Base-by-base conservation (phyloP, 2,888 invertebrate species). In the Chloromyia formosa region DNA sequence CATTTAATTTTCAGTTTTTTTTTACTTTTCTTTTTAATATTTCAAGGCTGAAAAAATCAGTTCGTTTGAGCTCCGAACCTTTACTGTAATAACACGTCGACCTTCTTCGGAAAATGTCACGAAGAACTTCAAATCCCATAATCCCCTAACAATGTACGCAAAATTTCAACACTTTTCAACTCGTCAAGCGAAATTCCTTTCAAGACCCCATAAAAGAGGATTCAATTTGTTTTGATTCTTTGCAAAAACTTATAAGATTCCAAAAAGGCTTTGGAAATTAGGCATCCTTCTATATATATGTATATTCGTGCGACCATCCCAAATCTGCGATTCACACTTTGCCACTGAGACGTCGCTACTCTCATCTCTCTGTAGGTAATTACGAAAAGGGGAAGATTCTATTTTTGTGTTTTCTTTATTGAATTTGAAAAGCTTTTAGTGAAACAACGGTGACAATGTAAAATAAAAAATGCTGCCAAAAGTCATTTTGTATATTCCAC, bases 341-440 rank as follows among this genome's bases (percentile, higher is more conserved):
- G 56, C 3, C 14, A 27, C 71, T 18, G 35, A 56, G 20, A 56
- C 35, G 18, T 1, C n/a, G 23, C n/a, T n/a, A n/a, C 40, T 49
- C 5, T 16, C 35, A n/a, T 20, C 18, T 56, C 40, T 7, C 0
- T 18, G 23, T 22, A 23, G 14, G 58, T 71, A 71, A 71, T 71
- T 71, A 73, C 56, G 49, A 73, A 73, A 69, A 22, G 49, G n/a
- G n/a, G 58, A 22, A 64, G 73, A 76, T 68, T 74, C 45, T 45
- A 56, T 75, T 73, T 73, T 69, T 64, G 73, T 76, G 66, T 73
- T 75, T 53, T 73, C 73, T 56, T 76, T 75, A 76, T 76, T 76
- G 69, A 75, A 75, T 76, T 75, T 73, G 42, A 76, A 76, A 76
- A 76, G 76, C 76, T 76, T 76, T 76, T 76, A 76, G 75, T 10